Percentiles rank a stretch among this genome's conserved stretches.
phyloP scores from a whole-genome alignment of 1,140 invertebrate genomes.

The Diachasma alloeum region DNA sequence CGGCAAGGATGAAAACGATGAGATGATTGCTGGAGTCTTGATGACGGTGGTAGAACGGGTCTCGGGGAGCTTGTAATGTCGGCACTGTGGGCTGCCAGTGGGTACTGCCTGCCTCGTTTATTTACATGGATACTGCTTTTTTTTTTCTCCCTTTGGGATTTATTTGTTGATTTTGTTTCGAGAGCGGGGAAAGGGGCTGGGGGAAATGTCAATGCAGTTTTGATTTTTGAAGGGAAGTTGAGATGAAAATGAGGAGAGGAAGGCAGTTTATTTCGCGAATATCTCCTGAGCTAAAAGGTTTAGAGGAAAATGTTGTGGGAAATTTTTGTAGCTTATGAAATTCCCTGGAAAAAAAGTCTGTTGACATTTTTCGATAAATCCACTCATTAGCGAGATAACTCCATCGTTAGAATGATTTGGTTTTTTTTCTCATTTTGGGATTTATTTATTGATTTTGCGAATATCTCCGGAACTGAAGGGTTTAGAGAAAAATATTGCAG shows the following conservation, averaged over 20 bases:
- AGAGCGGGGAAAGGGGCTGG: background rate
- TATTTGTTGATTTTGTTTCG: background rate
- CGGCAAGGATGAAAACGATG: conserved; percentile 38
- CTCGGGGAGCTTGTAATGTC: conserved; percentile 10
- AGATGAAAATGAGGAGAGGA: no score
- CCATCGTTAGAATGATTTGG: no score
- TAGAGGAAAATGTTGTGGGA: background rate
- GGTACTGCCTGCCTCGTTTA: conserved; percentile 7
- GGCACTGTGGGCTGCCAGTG: conserved; percentile 25
- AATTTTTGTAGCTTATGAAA: background rate
- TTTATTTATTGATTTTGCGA: no score
- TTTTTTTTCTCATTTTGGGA: no score
- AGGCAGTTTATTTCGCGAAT: background rate
- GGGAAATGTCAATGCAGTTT: background rate
- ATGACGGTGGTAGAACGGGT: conserved; percentile 27
- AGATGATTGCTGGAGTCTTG: conserved; percentile 32
- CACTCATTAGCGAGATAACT: no score
- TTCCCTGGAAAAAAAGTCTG: no score
- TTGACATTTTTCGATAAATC: no score
- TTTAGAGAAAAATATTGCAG: no score
- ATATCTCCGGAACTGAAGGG: no score
- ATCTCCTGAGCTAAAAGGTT: background rate
- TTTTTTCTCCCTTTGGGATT: background rate
- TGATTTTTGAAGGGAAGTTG: background rate
- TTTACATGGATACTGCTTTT: conserved; percentile 8